phyloP scores from a whole-genome alignment of 2,113 vertebrate genomes.

The Mustela lutreola region DNA sequence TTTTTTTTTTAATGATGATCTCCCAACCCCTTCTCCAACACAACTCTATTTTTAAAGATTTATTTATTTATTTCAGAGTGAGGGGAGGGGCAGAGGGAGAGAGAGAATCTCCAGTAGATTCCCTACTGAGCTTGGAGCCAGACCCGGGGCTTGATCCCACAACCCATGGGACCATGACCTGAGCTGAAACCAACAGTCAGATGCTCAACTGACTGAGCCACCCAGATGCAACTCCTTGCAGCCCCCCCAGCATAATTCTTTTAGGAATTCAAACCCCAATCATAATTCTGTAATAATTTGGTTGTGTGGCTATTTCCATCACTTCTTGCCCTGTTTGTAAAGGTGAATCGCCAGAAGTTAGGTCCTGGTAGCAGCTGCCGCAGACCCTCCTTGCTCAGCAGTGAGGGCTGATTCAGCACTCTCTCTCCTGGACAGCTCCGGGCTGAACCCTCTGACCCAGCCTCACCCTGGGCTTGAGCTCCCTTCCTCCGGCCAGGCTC shows the following conservation, averaged over 20 bases:
- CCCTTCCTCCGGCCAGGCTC: neutral
- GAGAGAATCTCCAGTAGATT: neutral
- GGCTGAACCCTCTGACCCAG: neutral
- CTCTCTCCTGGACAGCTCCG: neutral
- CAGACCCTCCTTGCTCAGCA: rapidly evolving
- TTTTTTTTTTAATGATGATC: no score
- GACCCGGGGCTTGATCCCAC: neutral
- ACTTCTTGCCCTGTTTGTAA: neutral
- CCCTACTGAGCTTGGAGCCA: neutral
- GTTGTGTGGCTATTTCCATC: neutral
- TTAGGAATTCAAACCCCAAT: neutral
- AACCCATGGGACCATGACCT: neutral
- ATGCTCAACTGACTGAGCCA: neutral
- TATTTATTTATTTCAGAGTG: neutral
- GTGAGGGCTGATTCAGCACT: neutral
- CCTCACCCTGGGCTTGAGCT: neutral
- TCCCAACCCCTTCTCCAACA: neutral
- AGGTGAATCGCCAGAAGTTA: neutral
- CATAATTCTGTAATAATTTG: neutral
- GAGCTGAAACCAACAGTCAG: neutral
- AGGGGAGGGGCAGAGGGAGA: neutral
- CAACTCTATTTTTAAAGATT: neutral
- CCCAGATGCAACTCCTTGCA: neutral
- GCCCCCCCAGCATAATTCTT: neutral
- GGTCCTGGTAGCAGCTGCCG: neutral